phyloP scores from a whole-genome alignment of 2,888 invertebrate genomes.

The Eupelmus urozonus region DNA sequence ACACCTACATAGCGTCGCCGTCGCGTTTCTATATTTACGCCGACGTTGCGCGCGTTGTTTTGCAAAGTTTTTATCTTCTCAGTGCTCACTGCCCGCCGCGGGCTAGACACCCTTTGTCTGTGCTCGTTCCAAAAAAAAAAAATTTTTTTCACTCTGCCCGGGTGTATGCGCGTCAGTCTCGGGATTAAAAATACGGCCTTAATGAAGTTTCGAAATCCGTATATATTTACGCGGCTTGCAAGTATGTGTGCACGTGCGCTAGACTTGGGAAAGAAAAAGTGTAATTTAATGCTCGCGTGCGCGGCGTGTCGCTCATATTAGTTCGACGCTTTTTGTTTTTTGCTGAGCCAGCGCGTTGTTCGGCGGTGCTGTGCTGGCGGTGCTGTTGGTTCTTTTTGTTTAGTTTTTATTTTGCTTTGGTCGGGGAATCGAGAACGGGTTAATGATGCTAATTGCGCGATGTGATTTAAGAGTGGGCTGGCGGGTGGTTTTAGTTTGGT shows the following conservation, averaged over 20 bases:
- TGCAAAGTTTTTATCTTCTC: slow-evolving; percentile 38
- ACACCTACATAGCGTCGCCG: no score
- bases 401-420: no score
- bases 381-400: no score
- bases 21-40: neutral
- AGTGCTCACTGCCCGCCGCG: no score
- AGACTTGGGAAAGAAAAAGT: slow-evolving; percentile 7
- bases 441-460: no score
- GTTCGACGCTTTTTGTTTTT: neutral
- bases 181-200: slow-evolving; percentile 21
- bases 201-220: slow-evolving; percentile 44
- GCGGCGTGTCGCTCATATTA: neutral
- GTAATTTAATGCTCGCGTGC: slow-evolving; percentile 23
- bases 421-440: no score
- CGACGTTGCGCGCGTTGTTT: slow-evolving; percentile 41
- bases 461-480: no score
- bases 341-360: neutral
- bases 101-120: neutral
- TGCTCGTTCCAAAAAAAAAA: no score
- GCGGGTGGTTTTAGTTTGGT: no score
- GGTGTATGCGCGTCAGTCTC: neutral
- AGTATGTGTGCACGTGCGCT: neutral
- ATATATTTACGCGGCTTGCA: neutral
- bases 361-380: no score
- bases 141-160: neutral